Percentiles rank a stretch among this genome's conserved stretches.
Conservation (phyloP, 2,113 vertebrate genomes). For the Struthio camelus region DNA sequence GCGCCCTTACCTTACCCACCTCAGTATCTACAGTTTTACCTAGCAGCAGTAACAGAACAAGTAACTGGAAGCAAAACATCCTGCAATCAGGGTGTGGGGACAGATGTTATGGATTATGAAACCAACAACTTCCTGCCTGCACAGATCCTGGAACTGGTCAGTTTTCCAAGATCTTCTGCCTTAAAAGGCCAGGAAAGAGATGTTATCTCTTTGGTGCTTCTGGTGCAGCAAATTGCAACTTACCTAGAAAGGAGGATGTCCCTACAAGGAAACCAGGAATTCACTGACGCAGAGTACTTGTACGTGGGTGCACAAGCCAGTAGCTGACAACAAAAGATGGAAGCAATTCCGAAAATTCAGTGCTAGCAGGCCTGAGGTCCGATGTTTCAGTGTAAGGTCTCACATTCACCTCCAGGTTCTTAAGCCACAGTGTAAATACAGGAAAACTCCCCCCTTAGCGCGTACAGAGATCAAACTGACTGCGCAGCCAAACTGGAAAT, state of each 20-base stretch:
- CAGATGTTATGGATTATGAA: background rate
- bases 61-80: slow-evolving; percentile 1
- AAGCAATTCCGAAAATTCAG: background rate
- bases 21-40: background rate
- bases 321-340: background rate
- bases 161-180: background rate
- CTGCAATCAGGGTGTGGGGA: background rate
- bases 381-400: background rate
- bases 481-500: background rate
- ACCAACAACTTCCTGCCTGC: background rate
- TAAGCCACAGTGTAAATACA: no score
- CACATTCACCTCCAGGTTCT: background rate
- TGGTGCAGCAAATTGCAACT: background rate
- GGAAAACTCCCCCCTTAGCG: no score
- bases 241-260: background rate
- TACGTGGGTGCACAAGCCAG: background rate
- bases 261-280: background rate
- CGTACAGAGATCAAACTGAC: background rate
- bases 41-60: background rate
- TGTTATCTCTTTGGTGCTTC: background rate
- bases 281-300: background rate
- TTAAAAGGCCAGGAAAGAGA: background rate
- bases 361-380: background rate
- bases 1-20: background rate
- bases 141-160: background rate